Percentiles rank a stretch among this genome's conserved stretches.
phyloP scores from a whole-genome alignment of 2,888 invertebrate genomes.

The Zhuqinia jingwanae region DNA sequence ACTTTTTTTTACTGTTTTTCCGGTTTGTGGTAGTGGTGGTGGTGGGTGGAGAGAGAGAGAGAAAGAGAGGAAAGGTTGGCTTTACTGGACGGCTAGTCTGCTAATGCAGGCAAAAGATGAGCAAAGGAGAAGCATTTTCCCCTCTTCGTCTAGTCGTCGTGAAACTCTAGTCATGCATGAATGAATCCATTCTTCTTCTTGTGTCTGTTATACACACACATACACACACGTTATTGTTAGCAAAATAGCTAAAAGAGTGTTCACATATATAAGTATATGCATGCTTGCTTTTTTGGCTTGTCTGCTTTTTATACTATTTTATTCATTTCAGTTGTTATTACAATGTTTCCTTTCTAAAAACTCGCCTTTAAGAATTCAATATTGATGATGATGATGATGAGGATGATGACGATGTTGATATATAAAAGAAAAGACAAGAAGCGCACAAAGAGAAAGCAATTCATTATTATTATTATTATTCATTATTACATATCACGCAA shows the following conservation, averaged over 20 bases:
- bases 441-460: slow-evolving; percentile 17
- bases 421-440: not conserved
- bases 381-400: slow-evolving; percentile 33
- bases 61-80: slow-evolving; percentile 33
- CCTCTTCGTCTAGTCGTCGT: slow-evolving; percentile 6
- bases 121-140: no score
- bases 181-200: slow-evolving; percentile 25
- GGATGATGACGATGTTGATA: not conserved
- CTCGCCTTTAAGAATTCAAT: slow-evolving; percentile 28
- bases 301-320: not conserved
- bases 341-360: not conserved
- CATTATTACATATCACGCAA: slow-evolving; percentile 65
- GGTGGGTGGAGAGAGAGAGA: not conserved
- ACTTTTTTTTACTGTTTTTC: slow-evolving; percentile 61
- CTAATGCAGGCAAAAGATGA: slow-evolving; percentile 2
- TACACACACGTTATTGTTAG: not conserved
- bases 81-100: slow-evolving; percentile 9
- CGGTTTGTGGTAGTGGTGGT: slow-evolving; percentile 29
- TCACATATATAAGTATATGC: slow-evolving; percentile 13
- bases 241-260: not conserved
- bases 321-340: not conserved
- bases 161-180: slow-evolving; percentile 39
- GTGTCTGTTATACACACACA: not conserved
- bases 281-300: not conserved
- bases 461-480: slow-evolving; percentile 45